Evolutionary conservation across 2,113 vertebrate species (phyloP).

Genomic region (Anarhynchus alexandrinus): DNA sequence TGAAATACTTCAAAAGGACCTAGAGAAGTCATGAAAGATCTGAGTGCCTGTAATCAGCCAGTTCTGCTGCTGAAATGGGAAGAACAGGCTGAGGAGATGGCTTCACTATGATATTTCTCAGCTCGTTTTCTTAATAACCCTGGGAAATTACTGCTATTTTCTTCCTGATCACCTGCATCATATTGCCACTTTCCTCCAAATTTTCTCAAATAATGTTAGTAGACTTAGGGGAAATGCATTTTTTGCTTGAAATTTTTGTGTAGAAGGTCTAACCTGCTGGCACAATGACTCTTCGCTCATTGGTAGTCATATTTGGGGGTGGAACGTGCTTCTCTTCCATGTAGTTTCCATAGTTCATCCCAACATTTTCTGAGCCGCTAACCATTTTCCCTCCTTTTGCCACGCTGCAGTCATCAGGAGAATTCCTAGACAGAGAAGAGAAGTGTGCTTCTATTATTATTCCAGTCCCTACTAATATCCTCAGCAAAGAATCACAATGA

Average conservation of each 20-base stretch:
- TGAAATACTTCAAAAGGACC: neutral
- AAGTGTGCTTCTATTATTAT: neutral
- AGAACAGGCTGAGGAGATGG: neutral
- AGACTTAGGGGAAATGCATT: neutral
- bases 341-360: conserved; percentile 84
- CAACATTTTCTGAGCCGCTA: conserved; percentile 72
- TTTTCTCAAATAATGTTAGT: neutral
- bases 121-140: neutral
- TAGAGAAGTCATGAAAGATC: neutral
- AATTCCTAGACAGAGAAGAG: conserved; percentile 72
- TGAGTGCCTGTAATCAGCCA: neutral
- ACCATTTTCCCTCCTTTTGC: conserved; percentile 84
- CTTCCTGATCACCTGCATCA: neutral
- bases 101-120: neutral
- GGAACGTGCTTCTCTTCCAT: conserved; percentile 87
- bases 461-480: neutral
- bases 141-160: neutral
- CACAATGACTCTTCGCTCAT: conserved; percentile 86
- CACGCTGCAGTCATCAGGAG: conserved; percentile 83
- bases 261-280: conserved; percentile 81
- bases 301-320: conserved; percentile 87
- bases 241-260: neutral
- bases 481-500: neutral
- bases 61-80: neutral
- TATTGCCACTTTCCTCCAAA: neutral